A percentile compares a stretch with the other conserved stretches of the same genome.
phyloP scores from a whole-genome alignment of 2,113 vertebrate species.

The Suricata suricatta region DNA sequence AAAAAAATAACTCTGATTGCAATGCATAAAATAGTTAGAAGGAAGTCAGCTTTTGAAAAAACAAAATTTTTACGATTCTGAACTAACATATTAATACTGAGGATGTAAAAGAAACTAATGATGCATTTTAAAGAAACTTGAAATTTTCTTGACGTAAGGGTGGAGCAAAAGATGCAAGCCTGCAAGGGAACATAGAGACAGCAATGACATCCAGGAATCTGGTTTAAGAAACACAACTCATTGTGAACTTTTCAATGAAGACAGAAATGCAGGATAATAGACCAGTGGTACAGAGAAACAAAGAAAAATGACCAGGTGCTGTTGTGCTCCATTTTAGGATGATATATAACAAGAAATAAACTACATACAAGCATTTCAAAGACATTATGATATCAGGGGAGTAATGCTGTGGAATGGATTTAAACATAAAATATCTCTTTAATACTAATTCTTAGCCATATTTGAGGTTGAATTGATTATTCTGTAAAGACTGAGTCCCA shows the following conservation, averaged over 20 bases:
- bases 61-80: no score
- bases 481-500: background rate
- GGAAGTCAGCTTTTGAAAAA: background rate
- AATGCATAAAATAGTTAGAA: background rate
- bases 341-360: background rate
- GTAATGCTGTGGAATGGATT: background rate
- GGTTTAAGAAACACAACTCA: background rate
- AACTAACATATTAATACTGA: background rate
- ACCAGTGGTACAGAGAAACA: background rate
- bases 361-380: background rate
- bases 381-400: background rate
- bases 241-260: background rate
- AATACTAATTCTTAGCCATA: background rate
- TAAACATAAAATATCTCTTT: background rate
- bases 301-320: background rate
- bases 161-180: background rate
- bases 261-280: background rate
- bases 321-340: background rate
- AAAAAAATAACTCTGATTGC: background rate
- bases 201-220: background rate
- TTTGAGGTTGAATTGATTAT: background rate
- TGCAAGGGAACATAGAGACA: background rate
- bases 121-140: background rate
- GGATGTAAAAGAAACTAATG: background rate
- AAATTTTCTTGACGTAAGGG: background rate